phyloP scores from a whole-genome alignment of 2,888 invertebrate genomes.

The Hydraecia micacea region DNA sequence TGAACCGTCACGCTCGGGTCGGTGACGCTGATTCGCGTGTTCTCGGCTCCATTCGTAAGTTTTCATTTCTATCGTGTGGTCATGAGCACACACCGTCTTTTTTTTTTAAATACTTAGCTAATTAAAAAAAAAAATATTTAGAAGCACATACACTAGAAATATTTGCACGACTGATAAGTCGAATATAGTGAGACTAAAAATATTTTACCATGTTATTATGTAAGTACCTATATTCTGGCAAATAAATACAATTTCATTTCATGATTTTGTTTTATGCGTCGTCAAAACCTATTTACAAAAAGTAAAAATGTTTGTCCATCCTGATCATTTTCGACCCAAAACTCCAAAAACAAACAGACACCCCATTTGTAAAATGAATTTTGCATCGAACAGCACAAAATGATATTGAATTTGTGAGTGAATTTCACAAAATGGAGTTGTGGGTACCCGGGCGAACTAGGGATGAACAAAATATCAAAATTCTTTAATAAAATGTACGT shows the following conservation, averaged over 20 bases:
- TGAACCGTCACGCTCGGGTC: no score
- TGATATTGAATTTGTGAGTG: conserved; percentile 44
- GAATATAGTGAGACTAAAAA: no score
- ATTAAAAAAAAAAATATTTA: no score
- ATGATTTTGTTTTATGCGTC: neutral
- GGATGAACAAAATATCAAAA: neutral
- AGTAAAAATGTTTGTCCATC: conserved; percentile 6
- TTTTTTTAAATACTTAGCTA: no score
- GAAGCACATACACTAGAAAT: no score
- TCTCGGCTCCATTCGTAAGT: neutral
- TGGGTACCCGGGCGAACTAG: neutral
- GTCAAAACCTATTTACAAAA: conserved; percentile 12
- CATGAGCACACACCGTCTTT: neutral
- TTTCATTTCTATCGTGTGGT: neutral
- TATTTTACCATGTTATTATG: no score
- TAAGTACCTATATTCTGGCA: no score
- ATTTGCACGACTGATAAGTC: no score
- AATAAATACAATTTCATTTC: no score
- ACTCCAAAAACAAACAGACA: conserved; percentile 27
- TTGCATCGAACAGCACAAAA: conserved; percentile 28
- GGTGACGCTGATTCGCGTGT: neutral
- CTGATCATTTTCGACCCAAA: conserved; percentile 26
- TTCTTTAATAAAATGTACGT: conserved; percentile 7
- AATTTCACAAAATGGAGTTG: conserved; percentile 18
- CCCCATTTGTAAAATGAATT: conserved; percentile 32